phyloP scores from a whole-genome alignment of 2,113 vertebrate species.

The Percopsis transmontana region DNA sequence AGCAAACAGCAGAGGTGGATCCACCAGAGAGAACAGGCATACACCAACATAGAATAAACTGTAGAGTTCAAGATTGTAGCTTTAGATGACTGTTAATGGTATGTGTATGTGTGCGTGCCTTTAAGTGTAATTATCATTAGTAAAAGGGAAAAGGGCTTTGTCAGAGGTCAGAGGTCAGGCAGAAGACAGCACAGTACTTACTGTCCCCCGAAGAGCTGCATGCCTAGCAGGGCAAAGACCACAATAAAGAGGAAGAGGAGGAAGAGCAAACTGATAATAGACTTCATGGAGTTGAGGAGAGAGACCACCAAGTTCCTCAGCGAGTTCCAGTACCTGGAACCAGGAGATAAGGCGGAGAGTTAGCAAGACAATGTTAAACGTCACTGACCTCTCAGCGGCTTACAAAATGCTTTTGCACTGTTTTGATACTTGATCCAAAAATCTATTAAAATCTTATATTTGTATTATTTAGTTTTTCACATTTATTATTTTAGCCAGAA shows the following conservation, averaged over 20 bases:
- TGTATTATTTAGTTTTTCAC: too few species aligned
- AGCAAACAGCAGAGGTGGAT: too few species aligned
- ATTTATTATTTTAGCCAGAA: too few species aligned
- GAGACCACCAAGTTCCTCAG: slow-evolving; percentile 95
- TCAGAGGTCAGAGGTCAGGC: not conserved
- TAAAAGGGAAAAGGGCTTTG: not conserved
- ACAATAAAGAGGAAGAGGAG: slow-evolving; percentile 98
- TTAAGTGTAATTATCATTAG: not conserved
- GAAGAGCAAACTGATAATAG: slow-evolving; percentile 97
- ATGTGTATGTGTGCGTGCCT: not conserved
- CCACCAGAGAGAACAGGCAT: too few species aligned
- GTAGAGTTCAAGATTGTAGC: too few species aligned
- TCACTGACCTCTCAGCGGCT: too few species aligned
- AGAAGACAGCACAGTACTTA: slow-evolving; percentile 75
- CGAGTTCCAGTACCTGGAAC: slow-evolving; percentile 94
- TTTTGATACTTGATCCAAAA: too few species aligned
- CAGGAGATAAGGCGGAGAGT: not conserved
- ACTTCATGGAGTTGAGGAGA: slow-evolving; percentile 98
- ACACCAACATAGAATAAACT: too few species aligned
- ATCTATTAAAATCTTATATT: too few species aligned
- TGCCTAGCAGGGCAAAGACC: slow-evolving; percentile 95
- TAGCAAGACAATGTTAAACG: too few species aligned
- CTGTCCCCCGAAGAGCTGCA: slow-evolving; percentile 99
- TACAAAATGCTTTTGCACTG: too few species aligned
- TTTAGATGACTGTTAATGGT: too few species aligned